Evolutionary conservation across 2,797 vertebrate species (phyloP).

Genomic region (Epinephelus awoara): DNA sequence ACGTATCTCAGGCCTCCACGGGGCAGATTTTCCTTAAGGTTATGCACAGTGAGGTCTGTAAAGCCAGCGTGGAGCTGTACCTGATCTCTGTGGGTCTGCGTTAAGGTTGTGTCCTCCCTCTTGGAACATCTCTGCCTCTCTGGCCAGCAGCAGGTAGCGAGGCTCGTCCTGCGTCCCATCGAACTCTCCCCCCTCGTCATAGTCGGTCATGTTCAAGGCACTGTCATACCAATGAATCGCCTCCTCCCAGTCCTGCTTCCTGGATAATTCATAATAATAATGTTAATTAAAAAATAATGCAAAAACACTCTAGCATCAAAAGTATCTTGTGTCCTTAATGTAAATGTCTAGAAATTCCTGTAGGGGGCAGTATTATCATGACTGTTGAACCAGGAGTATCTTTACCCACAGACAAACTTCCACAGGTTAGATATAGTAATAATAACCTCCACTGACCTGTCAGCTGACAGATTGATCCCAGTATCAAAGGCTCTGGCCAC

Average conservation of each 20-base stretch:
- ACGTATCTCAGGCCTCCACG: neutral
- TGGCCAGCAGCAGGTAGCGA: conserved; percentile 90
- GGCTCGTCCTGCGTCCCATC: conserved; percentile 95
- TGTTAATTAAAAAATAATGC: neutral
- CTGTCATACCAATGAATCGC: conserved; percentile 92
- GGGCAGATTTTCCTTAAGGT: neutral
- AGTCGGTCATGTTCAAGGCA: conserved; percentile 92
- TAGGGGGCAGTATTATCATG: conserved; percentile 38
- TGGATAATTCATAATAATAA: conserved; percentile 58
- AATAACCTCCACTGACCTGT: conserved; percentile 86
- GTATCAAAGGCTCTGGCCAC: conserved; percentile 94
- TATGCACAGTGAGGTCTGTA: neutral
- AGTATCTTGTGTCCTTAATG: too few relatives aligned
- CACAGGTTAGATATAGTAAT: too few relatives aligned
- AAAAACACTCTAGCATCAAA: neutral
- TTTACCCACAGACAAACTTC: too few relatives aligned
- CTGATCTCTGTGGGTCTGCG: conserved; percentile 92
- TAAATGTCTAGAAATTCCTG: neutral
- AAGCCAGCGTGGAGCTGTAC: conserved; percentile 64
- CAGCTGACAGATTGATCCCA: conserved; percentile 88
- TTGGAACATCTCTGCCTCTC: conserved; percentile 93
- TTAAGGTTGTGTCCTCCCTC: conserved; percentile 86
- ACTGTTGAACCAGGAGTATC: neutral
- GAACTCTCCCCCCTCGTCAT: conserved; percentile 95
- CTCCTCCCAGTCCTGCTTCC: conserved; percentile 90